A percentile compares a stretch with the other conserved stretches of the same genome.
These are phyloP conservation scores for Paramisgurnus dabryanus DNA, from an alignment of 2,113 vertebrate species.

Conservation along the genomic window DNA sequence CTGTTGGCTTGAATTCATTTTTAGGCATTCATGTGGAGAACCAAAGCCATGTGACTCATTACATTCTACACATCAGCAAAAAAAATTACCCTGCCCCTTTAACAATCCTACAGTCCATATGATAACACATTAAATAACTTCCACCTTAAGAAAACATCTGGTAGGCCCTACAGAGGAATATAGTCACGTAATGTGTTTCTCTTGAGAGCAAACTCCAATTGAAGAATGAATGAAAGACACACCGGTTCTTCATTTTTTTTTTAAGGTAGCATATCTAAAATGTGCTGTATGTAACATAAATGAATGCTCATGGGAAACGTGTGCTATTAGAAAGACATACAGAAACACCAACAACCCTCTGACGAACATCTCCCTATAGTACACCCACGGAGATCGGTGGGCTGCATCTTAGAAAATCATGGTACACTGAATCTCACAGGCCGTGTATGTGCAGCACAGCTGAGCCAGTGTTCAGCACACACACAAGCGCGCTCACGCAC, in stretches of 20 bases:
- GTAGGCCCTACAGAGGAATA: background rate
- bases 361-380: constrained; percentile 14
- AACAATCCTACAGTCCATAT: constrained; percentile 24
- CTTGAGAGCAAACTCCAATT: background rate
- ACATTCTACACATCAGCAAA: constrained; percentile 47
- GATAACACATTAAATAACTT: constrained; percentile 19
- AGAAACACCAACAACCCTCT: constrained; percentile 51
- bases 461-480: constrained; percentile 44
- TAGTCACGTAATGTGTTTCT: background rate
- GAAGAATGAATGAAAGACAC: constrained; percentile 16
- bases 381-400: constrained; percentile 52
- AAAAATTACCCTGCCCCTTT: constrained; percentile 33
- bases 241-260: too few relatives aligned
- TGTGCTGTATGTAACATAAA: background rate
- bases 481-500: constrained; percentile 21
- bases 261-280: background rate
- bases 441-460: constrained; percentile 51
- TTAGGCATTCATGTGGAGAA: constrained; percentile 31
- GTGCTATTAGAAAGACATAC: constrained; percentile 62
- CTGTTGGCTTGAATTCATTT: constrained; percentile 12
- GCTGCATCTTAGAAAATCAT: constrained; percentile 51
- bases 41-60: constrained; percentile 52
- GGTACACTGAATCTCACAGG: constrained; percentile 48
- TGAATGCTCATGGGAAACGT: constrained; percentile 63
- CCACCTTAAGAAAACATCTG: background rate